Evolutionary conservation across 2,888 invertebrate genomes (phyloP), one percentile per base, ranked within the genome.

Genomic region (Melanophora roralis): DNA sequence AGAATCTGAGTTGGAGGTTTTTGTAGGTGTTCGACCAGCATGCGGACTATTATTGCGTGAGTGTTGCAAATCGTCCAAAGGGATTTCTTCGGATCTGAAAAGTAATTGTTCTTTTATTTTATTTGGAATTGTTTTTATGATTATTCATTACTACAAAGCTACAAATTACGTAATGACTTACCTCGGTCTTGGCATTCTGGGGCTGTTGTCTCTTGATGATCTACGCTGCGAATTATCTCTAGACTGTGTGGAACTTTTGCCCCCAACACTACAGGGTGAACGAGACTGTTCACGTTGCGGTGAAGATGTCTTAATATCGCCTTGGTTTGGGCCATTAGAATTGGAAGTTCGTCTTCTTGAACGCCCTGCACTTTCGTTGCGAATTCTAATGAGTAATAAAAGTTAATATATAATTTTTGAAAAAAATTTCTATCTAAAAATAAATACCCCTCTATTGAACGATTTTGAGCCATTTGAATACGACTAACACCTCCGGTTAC

Each of bases 41-140:
- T 87, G 91, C 7, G 91, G 90, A 79, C 91, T 89, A 23, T 91
- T 90, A 55, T 90, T 91, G 0, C 92, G 90, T 3, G 92, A 91
- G 78, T 92, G 92, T 81, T 93, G 93, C 85, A 96, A 95, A 81
- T 95, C 93, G 85, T 95, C 96, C 47, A 96, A 88, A 0, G 96
- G 96, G 53, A 96, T 96, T 84, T 96, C 95, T 86, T 95, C 94
- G 23, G 94, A 95, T 21, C 90, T 90, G 9, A 0, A 21, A 3
- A 53, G 7, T 2, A 27, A n/a, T 43, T 21, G 21, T 4, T 14
- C 11, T 27, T 32, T 34, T 11, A 27, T 27, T 49, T 21, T 51
- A 60, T 8, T 4, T 51, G 6, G n/a, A n/a, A n/a, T n/a, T 40
- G 4, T 19, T 14, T 6, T 19, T 36, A 19, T 12, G 27, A 9